Evolutionary conservation across 2,797 vertebrate genomes (phyloP).

Genomic region (Geotrypetes seraphini): DNA sequence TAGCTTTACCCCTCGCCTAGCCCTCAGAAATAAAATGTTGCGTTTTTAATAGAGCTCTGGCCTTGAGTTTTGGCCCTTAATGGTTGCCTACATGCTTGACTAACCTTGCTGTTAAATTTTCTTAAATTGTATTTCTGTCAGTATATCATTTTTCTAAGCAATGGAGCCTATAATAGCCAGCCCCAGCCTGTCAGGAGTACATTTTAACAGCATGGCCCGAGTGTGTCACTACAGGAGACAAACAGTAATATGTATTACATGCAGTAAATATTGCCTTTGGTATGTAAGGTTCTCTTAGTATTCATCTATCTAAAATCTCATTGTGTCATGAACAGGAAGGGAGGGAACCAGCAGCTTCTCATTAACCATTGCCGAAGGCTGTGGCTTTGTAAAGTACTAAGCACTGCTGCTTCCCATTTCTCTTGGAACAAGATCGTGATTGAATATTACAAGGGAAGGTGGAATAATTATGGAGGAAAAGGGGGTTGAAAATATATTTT

Average conservation of each 20-base stretch:
- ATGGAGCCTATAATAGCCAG: constrained; percentile 61
- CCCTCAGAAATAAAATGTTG: constrained; percentile 40
- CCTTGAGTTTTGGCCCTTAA: constrained; percentile 61
- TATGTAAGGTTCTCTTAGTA: constrained; percentile 49
- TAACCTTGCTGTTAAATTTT: constrained; percentile 65
- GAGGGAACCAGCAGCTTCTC: constrained; percentile 22
- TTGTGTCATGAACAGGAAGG: constrained; percentile 34
- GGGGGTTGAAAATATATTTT: too few relatives aligned
- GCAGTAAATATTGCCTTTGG: constrained; percentile 63
- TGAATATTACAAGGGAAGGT: constrained; percentile 34
- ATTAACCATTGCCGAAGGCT: constrained; percentile 46
- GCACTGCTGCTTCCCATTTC: constrained; percentile 34
- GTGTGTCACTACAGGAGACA: constrained; percentile 69
- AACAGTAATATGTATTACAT: constrained; percentile 68
- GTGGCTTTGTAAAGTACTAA: constrained; percentile 37
- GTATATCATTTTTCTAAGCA: constrained; percentile 63
- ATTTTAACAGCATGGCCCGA: constrained; percentile 63
- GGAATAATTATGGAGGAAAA: too few relatives aligned
- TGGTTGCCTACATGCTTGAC: constrained; percentile 56
- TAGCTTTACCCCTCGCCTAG: constrained; percentile 32
- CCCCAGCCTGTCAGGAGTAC: constrained; percentile 61
- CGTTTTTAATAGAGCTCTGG: constrained; percentile 48
- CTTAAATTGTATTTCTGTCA: constrained; percentile 70
- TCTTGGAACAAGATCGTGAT: constrained; percentile 45
- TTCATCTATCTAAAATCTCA: constrained; percentile 60